Conservation (phyloP, 2,888 invertebrate genomes). For the Drosophila parthenogenetica region DNA sequence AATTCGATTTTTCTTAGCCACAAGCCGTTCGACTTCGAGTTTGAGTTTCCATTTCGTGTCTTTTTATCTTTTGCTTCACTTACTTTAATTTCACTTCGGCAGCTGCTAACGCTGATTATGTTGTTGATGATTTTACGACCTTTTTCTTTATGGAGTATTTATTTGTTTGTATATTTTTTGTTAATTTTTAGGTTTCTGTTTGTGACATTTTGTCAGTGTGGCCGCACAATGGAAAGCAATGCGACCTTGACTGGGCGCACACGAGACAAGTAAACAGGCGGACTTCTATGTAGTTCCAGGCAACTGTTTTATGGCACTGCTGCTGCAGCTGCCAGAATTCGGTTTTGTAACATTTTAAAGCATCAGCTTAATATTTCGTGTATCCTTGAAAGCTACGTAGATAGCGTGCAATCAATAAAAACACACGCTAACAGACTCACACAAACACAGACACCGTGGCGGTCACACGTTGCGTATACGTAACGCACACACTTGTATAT, state of each 20-base stretch:
- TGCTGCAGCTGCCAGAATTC: slow-evolving; percentile 35
- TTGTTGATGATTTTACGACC: slow-evolving; percentile 8
- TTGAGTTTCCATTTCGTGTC: slow-evolving; percentile 17
- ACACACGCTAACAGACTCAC: slow-evolving; percentile 32
- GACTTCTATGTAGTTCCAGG: slow-evolving; percentile 13
- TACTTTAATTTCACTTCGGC: slow-evolving; percentile 61
- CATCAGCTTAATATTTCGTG: slow-evolving; percentile 33
- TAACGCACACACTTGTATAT: slow-evolving; percentile 46
- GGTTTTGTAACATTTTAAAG: slow-evolving; percentile 55
- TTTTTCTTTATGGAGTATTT: slow-evolving; percentile 20
- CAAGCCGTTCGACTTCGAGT: background rate
- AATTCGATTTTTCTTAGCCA: slow-evolving; percentile 27
- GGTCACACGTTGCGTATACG: slow-evolving; percentile 68
- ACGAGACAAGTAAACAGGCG: slow-evolving; percentile 28
- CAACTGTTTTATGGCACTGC: slow-evolving; percentile 47
- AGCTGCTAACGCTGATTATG: slow-evolving; percentile 25
- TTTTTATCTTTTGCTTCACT: slow-evolving; percentile 39
- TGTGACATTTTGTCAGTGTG: slow-evolving; percentile 60
- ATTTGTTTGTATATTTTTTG: slow-evolving; percentile 13
- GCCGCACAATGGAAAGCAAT: slow-evolving; percentile 40
- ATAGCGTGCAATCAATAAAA: slow-evolving; percentile 72
- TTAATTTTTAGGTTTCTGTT: slow-evolving; percentile 55
- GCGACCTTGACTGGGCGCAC: slow-evolving; percentile 66
- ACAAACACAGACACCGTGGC: slow-evolving; percentile 9
- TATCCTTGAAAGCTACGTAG: slow-evolving; percentile 48